These are phyloP conservation scores for Paedocypris sp. DNA, from an alignment of 2,113 vertebrate genomes.

Conservation along the genomic window DNA sequence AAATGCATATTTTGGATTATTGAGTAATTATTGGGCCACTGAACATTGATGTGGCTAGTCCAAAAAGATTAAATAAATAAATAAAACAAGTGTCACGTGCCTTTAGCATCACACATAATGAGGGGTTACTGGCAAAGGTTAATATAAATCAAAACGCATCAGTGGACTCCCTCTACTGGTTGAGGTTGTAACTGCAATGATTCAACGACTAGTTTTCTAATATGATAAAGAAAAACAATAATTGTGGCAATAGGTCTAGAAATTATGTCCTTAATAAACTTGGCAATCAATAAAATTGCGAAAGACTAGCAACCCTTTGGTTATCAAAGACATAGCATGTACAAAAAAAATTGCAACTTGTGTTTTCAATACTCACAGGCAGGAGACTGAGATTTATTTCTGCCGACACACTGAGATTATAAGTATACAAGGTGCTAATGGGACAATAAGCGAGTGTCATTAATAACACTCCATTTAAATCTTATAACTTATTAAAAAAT, in stretches of 20 bases:
- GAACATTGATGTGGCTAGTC: constrained; percentile 54
- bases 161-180: constrained; percentile 64
- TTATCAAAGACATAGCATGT: not conserved
- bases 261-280: too few species aligned
- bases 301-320: not conserved
- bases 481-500: constrained; percentile 23
- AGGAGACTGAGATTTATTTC: not conserved
- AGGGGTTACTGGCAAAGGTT: constrained; percentile 40
- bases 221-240: too few species aligned
- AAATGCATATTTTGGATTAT: constrained; percentile 54
- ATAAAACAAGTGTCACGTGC: constrained; percentile 65
- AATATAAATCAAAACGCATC: constrained; percentile 50
- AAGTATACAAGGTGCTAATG: constrained; percentile 22
- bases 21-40: constrained; percentile 51
- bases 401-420: too few species aligned
- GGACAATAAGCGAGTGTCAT: constrained; percentile 37
- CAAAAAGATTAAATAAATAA: too few species aligned
- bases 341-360: not conserved
- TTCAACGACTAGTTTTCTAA: not conserved
- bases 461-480: constrained; percentile 46
- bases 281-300: not conserved
- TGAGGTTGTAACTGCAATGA: constrained; percentile 51
- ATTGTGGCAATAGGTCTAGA: too few species aligned
- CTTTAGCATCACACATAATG: constrained; percentile 55
- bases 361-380: not conserved